These are phyloP conservation scores for Melanotaenia nigrans DNA, from an alignment of 2,797 vertebrate genomes.

Conservation along the genomic window DNA sequence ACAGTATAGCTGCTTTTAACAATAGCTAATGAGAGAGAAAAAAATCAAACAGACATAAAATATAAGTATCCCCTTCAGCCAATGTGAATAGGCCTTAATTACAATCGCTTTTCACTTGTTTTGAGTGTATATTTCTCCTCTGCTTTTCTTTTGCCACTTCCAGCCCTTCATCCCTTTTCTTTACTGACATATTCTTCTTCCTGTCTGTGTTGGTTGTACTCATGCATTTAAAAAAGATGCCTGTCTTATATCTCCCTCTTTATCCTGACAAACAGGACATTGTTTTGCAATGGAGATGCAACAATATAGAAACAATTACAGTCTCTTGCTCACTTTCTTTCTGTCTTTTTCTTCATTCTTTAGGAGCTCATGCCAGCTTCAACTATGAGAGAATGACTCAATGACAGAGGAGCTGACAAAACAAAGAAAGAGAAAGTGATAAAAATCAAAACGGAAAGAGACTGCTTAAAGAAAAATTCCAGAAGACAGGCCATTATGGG, in stretches of 20 bases:
- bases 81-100: slow-evolving; percentile 64
- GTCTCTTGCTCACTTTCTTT: slow-evolving; percentile 48
- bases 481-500: slow-evolving; percentile 62
- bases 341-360: slow-evolving; percentile 58
- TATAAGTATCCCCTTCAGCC: slow-evolving; percentile 39
- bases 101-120: slow-evolving; percentile 62
- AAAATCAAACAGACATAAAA: slow-evolving; percentile 46
- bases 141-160: slow-evolving; percentile 44
- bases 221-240: slow-evolving; percentile 61
- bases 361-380: slow-evolving; percentile 66
- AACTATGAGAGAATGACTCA: slow-evolving; percentile 66
- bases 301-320: slow-evolving; percentile 60
- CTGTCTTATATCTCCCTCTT: slow-evolving; percentile 58
- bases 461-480: slow-evolving; percentile 28
- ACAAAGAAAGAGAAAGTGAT: slow-evolving; percentile 44
- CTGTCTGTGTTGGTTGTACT: slow-evolving; percentile 44
- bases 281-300: slow-evolving; percentile 54
- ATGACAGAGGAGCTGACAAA: slow-evolving; percentile 52
- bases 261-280: slow-evolving; percentile 43
- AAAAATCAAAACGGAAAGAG: slow-evolving; percentile 43
- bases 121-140: slow-evolving; percentile 36
- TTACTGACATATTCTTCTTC: slow-evolving; percentile 44
- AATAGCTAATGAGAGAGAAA: slow-evolving; percentile 21
- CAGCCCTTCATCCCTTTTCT: slow-evolving; percentile 50
- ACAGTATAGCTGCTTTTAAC: slow-evolving; percentile 27